phyloP scores from a whole-genome alignment of 2,113 vertebrate genomes.

The Bombycilla garrulus region DNA sequence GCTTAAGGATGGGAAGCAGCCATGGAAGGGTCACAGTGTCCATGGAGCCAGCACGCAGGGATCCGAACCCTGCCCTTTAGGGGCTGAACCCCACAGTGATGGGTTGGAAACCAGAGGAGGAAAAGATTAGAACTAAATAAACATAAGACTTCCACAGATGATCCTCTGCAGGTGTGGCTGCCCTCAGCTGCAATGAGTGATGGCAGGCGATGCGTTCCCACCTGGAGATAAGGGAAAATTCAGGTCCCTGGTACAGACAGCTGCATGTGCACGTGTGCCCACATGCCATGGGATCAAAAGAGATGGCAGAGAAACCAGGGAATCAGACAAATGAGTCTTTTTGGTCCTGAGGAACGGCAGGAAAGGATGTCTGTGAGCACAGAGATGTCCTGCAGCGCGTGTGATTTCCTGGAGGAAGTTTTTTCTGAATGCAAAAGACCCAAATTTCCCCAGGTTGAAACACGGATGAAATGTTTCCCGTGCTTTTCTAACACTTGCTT shows the following conservation, averaged over 20 bases:
- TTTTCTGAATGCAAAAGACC: not conserved
- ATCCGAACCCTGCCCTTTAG: not conserved
- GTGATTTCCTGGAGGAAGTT: not conserved
- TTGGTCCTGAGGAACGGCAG: not conserved
- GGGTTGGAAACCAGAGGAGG: not conserved
- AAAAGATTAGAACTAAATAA: not conserved
- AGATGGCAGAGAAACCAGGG: not conserved
- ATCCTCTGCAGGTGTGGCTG: not conserved
- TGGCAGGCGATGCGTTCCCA: fast-evolving
- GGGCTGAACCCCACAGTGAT: not conserved
- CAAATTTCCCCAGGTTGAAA: not conserved
- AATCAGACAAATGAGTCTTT: not conserved
- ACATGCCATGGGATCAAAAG: not conserved
- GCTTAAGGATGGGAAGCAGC: not conserved
- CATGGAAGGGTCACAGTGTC: fast-evolving
- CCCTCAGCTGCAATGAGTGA: fast-evolving
- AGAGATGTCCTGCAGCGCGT: not conserved
- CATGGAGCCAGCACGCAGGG: not conserved
- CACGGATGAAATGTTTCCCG: not conserved
- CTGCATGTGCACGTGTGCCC: fast-evolving
- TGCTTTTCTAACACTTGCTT: not conserved
- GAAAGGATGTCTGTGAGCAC: not conserved
- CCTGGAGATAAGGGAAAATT: not conserved
- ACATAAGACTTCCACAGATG: fast-evolving
- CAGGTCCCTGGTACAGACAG: not conserved